Conservation (phyloP, 2,113 vertebrate species). For the Mesocricetus auratus region DNA sequence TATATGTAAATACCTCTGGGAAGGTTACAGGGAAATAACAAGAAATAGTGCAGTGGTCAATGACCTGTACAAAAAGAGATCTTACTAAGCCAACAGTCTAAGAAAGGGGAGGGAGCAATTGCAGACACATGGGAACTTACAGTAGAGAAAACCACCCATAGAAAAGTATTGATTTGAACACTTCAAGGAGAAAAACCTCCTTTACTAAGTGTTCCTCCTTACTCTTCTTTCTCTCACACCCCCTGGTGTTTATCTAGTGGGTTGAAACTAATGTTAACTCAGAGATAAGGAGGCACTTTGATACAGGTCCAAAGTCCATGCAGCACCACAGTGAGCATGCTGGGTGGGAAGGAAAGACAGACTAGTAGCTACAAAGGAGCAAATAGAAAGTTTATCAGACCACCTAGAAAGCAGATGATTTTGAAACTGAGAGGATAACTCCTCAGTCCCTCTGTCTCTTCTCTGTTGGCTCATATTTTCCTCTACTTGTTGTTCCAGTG, state of each 20-base stretch:
- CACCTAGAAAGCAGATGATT: neutral
- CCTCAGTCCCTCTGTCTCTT: neutral
- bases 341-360: neutral
- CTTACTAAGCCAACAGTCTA: neutral
- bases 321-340: no score
- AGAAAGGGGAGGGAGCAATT: neutral
- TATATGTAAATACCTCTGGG: neutral
- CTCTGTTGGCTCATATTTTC: neutral
- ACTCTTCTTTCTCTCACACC: neutral
- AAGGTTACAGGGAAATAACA: neutral
- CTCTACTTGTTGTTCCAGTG: neutral
- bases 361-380: neutral
- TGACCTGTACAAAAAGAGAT: neutral
- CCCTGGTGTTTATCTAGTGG: neutral
- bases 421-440: neutral
- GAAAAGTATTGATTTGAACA: neutral
- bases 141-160: neutral
- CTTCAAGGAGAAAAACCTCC: neutral
- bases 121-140: neutral
- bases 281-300: neutral
- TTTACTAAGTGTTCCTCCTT: neutral
- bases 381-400: neutral
- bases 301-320: neutral
- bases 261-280: neutral
- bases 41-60: neutral